Evolutionary conservation across 1,140 invertebrate genomes (phyloP).

Genomic region (Hesperophylax magnus): DNA sequence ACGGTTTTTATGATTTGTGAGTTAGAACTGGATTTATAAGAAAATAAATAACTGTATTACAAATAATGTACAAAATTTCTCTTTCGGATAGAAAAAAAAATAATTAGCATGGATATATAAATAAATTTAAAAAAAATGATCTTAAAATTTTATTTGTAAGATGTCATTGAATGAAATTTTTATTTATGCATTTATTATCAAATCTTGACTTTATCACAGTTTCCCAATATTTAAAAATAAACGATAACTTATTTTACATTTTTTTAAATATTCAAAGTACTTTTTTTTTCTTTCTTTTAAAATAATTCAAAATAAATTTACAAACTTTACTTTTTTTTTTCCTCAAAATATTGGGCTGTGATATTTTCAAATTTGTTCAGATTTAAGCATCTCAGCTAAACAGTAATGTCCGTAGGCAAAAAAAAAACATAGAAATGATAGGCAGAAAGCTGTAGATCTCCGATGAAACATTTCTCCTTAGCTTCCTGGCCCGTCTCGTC

Average conservation of each 20-base stretch:
- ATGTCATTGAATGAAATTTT: slow-evolving; percentile 19
- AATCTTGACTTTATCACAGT: neutral
- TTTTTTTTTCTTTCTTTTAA: too few relatives aligned
- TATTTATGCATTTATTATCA: neutral
- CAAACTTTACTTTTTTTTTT: too few relatives aligned
- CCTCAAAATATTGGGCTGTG: neutral
- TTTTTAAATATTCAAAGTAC: too few relatives aligned
- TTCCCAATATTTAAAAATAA: too few relatives aligned
- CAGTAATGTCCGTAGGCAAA: slow-evolving; percentile 1
- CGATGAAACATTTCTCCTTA: too few relatives aligned
- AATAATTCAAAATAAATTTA: too few relatives aligned
- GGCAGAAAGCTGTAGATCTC: neutral
- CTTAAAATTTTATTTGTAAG: slow-evolving; percentile 47
- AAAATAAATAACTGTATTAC: too few relatives aligned
- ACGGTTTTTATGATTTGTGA: slow-evolving; percentile 7
- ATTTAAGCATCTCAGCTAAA: slow-evolving; percentile 15
- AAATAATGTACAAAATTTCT: neutral
- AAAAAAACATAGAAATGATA: neutral
- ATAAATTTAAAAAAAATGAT: slow-evolving; percentile 29
- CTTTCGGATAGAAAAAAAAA: slow-evolving; percentile 16
- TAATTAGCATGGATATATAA: neutral
- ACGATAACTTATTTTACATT: too few relatives aligned
- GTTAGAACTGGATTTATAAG: too few relatives aligned
- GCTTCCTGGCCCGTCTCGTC: too few relatives aligned
- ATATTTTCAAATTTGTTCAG: slow-evolving; percentile 28